Evolutionary conservation across 2,888 invertebrate genomes (phyloP).

Genomic region (Diarsia dahlii): DNA sequence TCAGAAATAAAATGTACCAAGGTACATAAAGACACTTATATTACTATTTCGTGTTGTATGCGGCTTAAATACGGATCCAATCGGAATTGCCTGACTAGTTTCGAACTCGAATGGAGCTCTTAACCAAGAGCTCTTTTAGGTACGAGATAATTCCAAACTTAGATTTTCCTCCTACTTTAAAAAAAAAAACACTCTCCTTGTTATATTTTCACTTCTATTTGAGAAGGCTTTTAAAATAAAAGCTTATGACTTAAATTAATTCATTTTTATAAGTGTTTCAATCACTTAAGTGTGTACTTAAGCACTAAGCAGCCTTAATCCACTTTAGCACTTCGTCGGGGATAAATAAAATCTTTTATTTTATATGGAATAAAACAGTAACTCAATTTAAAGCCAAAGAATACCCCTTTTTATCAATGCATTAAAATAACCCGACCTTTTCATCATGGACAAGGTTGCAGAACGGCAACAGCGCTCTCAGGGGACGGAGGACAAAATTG

Average conservation of each 20-base stretch:
- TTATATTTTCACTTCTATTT: conserved; percentile 7
- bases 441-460: conserved; percentile 50
- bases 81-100: conserved; percentile 22
- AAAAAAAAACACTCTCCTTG: conserved; percentile 9
- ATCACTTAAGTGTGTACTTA: conserved; percentile 39
- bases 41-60: conserved; percentile 21
- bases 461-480: conserved; percentile 32
- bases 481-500: conserved; percentile 50
- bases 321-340: conserved; percentile 35
- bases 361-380: conserved; percentile 33
- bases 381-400: conserved; percentile 47
- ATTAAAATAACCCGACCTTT: conserved; percentile 58
- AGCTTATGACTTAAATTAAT: conserved; percentile 10
- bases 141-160: not conserved
- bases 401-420: conserved; percentile 59
- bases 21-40: conserved; percentile 10
- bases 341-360: conserved; percentile 41
- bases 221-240: conserved; percentile 18
- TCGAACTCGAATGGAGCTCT: not conserved
- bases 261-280: conserved; percentile 28
- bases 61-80: not conserved
- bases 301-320: conserved; percentile 25
- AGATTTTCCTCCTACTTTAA: conserved; percentile 1
- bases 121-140: conserved; percentile 5
- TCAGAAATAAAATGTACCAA: conserved; percentile 28